Percentiles rank a stretch among this genome's conserved stretches.
These are phyloP conservation scores for Champsocephalus gunnari DNA, from an alignment of 2,797 vertebrate genomes.

Conservation along the genomic window DNA sequence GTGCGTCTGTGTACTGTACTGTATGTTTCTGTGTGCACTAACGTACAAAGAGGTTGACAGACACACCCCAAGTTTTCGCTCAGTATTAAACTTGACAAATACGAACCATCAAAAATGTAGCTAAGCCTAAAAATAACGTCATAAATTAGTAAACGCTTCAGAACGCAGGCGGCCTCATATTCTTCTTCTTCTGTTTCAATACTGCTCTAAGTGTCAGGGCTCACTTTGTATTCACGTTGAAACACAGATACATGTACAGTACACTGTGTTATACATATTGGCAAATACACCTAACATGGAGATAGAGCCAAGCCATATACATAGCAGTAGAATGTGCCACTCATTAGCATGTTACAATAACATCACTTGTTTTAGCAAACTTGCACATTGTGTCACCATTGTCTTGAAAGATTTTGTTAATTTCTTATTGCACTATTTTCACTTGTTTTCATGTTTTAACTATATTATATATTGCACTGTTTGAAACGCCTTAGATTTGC, in stretches of 20 bases:
- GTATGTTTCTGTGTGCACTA: background rate
- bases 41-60: slow-evolving; percentile 42
- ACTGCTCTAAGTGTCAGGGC: slow-evolving; percentile 22
- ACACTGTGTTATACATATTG: background rate
- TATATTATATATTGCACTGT: too few relatives aligned
- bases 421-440: too few relatives aligned
- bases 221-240: slow-evolving; percentile 21
- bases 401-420: too few relatives aligned
- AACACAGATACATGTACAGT: slow-evolving; percentile 3
- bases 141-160: slow-evolving; percentile 76
- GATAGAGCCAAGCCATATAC: background rate
- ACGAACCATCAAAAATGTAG: slow-evolving; percentile 78
- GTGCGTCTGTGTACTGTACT: background rate
- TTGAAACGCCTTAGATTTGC: too few relatives aligned
- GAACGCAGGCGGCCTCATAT: slow-evolving; percentile 47
- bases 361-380: background rate
- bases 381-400: too few relatives aligned
- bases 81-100: slow-evolving; percentile 78
- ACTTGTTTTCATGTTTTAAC: too few relatives aligned
- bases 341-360: slow-evolving; percentile 23
- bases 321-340: slow-evolving; percentile 1
- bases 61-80: slow-evolving; percentile 58
- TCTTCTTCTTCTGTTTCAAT: slow-evolving; percentile 58
- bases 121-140: slow-evolving; percentile 79
- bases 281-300: slow-evolving; percentile 2